phyloP scores from a whole-genome alignment of 2,797 vertebrate species.

The Scleropages formosus region DNA sequence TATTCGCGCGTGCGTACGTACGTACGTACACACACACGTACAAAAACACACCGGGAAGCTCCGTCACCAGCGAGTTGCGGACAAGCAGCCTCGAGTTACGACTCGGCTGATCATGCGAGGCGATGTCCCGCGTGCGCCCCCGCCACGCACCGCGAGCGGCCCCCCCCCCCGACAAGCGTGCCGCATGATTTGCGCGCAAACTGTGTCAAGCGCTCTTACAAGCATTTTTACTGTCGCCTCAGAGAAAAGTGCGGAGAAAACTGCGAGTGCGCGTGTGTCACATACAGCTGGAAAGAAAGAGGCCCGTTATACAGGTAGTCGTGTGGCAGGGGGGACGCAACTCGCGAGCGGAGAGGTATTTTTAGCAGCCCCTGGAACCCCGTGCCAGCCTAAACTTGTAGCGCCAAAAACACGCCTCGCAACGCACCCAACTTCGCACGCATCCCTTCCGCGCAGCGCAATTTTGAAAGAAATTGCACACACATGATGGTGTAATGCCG shows the following conservation, averaged over 20 bases:
- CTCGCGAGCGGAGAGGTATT: not conserved
- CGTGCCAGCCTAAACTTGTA: constrained; percentile 24
- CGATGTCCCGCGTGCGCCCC: too few relatives aligned
- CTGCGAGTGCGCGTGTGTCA: not conserved
- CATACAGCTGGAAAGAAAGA: constrained; percentile 25
- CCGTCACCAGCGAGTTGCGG: too few relatives aligned
- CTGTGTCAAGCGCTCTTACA: too few relatives aligned
- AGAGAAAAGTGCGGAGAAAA: not conserved
- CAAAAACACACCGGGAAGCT: too few relatives aligned
- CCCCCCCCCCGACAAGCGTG: too few relatives aligned
- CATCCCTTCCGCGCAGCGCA: not conserved
- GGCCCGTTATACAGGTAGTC: constrained; percentile 11
- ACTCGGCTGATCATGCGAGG: too few relatives aligned
- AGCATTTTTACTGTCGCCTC: too few relatives aligned
- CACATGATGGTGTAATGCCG: too few relatives aligned
- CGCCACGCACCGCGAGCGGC: too few relatives aligned
- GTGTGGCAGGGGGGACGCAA: constrained; percentile 17
- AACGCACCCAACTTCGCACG: not conserved
- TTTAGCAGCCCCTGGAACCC: constrained; percentile 26
- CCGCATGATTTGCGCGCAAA: not conserved
- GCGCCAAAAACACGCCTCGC: not conserved
- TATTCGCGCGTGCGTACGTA: too few relatives aligned
- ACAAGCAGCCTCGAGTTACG: too few relatives aligned
- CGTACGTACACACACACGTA: too few relatives aligned
- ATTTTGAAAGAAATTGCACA: not conserved